Evolutionary conservation across 2,113 vertebrate genomes (phyloP).

Genomic region (Petroica traversi): DNA sequence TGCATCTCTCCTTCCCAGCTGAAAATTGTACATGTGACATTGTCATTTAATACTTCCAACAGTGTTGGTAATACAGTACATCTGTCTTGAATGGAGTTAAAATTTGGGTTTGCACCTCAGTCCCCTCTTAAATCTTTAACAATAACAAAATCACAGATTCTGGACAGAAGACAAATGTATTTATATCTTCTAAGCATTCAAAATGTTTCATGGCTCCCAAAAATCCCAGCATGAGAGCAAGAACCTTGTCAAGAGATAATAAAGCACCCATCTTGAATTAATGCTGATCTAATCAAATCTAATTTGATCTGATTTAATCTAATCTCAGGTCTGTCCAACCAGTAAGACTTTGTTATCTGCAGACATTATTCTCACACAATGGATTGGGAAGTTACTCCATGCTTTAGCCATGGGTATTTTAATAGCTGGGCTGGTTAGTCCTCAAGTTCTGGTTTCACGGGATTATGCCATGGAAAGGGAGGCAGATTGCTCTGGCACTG

Average conservation of each 20-base stretch:
- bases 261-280: neutral
- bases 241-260: neutral
- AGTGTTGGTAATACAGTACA: neutral
- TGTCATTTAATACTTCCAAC: constrained; percentile 54
- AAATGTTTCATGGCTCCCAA: neutral
- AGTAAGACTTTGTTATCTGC: neutral
- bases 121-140: constrained; percentile 45
- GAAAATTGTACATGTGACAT: neutral
- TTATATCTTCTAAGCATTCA: neutral
- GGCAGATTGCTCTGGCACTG: neutral
- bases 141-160: constrained; percentile 42
- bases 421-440: neutral
- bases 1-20: neutral
- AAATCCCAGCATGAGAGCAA: neutral
- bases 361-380: neutral
- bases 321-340: neutral
- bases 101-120: constrained; percentile 49
- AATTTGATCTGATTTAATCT: constrained; percentile 24
- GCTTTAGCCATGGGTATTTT: neutral
- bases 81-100: constrained; percentile 4
- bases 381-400: neutral
- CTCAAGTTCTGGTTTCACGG: neutral
- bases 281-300: constrained; percentile 37
- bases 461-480: neutral
- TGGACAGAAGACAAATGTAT: constrained; percentile 9